A percentile compares a stretch with the other conserved stretches of the same genome.
phyloP scores from a whole-genome alignment of 2,888 invertebrate species.

The Dermolepida albohirtum region DNA sequence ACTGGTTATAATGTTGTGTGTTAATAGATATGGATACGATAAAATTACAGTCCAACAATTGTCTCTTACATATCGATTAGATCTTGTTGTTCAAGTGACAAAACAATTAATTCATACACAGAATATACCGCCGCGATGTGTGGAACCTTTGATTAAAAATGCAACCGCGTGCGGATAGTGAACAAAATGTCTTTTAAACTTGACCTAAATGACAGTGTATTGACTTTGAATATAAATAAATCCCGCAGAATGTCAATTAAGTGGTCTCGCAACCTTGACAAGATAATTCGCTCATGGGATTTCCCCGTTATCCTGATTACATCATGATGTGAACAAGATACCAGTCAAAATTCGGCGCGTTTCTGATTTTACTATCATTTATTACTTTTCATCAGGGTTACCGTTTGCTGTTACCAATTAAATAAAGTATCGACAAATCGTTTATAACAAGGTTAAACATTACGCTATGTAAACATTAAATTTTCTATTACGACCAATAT shows the following conservation, averaged over 20 bases:
- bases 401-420: constrained; percentile 19
- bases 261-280: constrained; percentile 22
- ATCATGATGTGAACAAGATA: neutral
- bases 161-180: constrained; percentile 19
- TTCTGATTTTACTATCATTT: constrained; percentile 8
- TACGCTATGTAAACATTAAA: neutral
- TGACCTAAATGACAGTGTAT: constrained; percentile 50
- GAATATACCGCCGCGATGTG: neutral
- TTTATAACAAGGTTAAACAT: constrained; percentile 20
- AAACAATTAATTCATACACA: neutral
- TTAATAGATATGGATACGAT: no score
- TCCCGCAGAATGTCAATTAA: constrained; percentile 50
- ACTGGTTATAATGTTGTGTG: no score
- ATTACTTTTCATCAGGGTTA: constrained; percentile 13
- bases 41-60: no score
- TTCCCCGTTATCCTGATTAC: constrained; percentile 12
- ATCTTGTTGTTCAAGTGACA: constrained; percentile 1
- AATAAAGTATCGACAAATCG: constrained; percentile 9
- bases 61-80: no score
- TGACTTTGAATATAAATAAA: constrained; percentile 47
- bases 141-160: constrained; percentile 7
- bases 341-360: constrained; percentile 22
- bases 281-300: constrained; percentile 27
- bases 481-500: no score
- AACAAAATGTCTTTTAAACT: constrained; percentile 46